Base-by-base conservation (phyloP, 2,113 vertebrate species). In the Actinemys pallida region DNA sequence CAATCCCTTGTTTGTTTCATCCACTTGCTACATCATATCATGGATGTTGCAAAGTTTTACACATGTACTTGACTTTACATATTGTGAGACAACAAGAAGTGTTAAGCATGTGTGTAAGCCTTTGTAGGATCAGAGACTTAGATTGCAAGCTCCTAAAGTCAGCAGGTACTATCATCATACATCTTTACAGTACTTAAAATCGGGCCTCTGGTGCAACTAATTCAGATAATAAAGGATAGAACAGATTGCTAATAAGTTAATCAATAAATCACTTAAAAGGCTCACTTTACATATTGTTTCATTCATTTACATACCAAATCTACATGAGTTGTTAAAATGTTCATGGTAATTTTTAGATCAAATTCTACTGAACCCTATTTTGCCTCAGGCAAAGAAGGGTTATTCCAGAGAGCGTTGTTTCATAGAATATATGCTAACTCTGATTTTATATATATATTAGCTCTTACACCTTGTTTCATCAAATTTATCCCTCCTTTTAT, bases 261-360 rank as follows among this genome's bases (percentile, higher is more conserved):
- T 50, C 50, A 14, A 50, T 50, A 50, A 50, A 50, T 50, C 88
- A 83, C 62, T 91, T 53, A 81, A 85, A 45, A 65, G 42, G 45
- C 76, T 92, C 59, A 45, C 88, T 96, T 95, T 96, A 88, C 84
- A 90, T 83, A 89, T 93, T 45, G 45, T 20, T 92, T 56, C 75
- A 86, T 88, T 82, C 29, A 84, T 87, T 90, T 94, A 86, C 88
- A 87, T 82, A 87, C 59, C 1, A 3, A 90, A 78, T 94, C 91
- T 92, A 94, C 93, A 96, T 87, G 56, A 94, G 92, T 91, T 95
- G 93, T 94, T 84, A 92, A 90, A 90, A 86, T 94, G n/a, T 72
- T 72, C 8, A 10, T 72, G 69, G 69, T 72, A 72, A 39, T 72
- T 39, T 49, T 88, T 92, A 91, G 35, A 93, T 52, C 22, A 86